phyloP scores from a whole-genome alignment of 2,888 invertebrate genomes.

The Alloplasta piceator region DNA sequence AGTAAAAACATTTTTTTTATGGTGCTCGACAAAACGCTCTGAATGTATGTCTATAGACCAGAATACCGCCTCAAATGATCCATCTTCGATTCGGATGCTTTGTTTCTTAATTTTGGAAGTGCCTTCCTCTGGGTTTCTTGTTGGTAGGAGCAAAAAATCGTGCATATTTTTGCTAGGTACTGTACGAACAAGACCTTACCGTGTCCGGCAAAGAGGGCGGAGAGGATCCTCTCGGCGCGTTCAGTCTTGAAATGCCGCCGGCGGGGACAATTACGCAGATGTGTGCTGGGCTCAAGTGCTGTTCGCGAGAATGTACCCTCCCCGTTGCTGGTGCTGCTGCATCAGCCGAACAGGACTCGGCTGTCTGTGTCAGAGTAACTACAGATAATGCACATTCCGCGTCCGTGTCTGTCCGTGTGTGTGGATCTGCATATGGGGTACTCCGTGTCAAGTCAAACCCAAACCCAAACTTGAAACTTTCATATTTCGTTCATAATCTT shows the following conservation, averaged over 20 bases:
- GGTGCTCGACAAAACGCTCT: too few species aligned
- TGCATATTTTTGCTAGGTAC: constrained; percentile 68
- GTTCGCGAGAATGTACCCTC: constrained; percentile 12
- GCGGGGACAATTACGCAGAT: constrained; percentile 83
- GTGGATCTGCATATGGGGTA: constrained; percentile 12
- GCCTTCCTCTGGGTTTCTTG: too few species aligned
- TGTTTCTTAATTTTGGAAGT: too few species aligned
- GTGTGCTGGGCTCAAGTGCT: constrained; percentile 74
- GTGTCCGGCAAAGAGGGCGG: constrained; percentile 63
- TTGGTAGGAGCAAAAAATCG: neutral
- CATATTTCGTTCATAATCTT: too few species aligned
- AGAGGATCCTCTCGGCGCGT: constrained; percentile 64
- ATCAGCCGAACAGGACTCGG: constrained; percentile 36
- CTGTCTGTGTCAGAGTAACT: too few species aligned
- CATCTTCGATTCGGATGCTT: too few species aligned
- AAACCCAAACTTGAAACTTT: too few species aligned
- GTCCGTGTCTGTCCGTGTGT: constrained; percentile 28
- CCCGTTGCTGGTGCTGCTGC: neutral
- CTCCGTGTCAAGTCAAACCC: neutral
- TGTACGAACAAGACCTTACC: constrained; percentile 70
- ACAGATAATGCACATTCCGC: too few species aligned
- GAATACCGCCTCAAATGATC: too few species aligned
- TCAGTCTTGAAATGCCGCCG: constrained; percentile 79
- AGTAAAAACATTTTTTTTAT: too few species aligned
- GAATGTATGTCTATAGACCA: too few species aligned